Percentiles rank a stretch among this genome's conserved stretches.
Evolutionary conservation across 2,113 vertebrate species (phyloP).

Genomic region (Lophura nycthemera): DNA sequence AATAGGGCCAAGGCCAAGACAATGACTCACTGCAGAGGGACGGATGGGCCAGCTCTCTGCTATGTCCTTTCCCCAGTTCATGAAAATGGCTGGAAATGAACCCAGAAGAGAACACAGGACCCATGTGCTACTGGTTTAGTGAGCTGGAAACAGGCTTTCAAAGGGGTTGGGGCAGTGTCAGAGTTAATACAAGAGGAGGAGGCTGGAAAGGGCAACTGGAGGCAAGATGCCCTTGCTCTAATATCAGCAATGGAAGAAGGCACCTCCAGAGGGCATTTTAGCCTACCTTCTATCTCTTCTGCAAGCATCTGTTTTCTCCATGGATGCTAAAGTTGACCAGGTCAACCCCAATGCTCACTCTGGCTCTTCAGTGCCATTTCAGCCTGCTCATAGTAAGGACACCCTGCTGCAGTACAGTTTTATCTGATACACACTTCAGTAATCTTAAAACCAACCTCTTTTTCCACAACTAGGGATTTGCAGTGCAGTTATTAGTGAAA

Average conservation of each 20-base stretch:
- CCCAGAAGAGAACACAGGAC: not conserved
- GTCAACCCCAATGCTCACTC: not conserved
- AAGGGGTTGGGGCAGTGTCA: not conserved
- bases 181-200: not conserved
- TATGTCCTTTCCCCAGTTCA: not conserved
- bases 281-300: not conserved
- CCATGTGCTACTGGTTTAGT: not conserved
- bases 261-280: not conserved
- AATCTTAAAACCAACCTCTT: constrained; percentile 33
- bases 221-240: not conserved
- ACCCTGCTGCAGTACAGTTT: not conserved
- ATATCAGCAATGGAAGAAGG: not conserved
- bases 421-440: not conserved
- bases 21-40: not conserved
- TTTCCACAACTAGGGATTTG: not conserved
- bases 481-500: not conserved
- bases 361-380: not conserved
- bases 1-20: accelerated
- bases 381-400: not conserved
- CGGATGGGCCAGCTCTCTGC: not conserved
- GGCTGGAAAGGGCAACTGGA: not conserved
- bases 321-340: not conserved
- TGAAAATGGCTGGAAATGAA: not conserved
- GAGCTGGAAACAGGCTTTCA: not conserved
- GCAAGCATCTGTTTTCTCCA: not conserved